A percentile compares a stretch with the other conserved stretches of the same genome.
These are phyloP conservation scores for Nephrotoma guestfalica DNA, from an alignment of 2,888 invertebrate genomes.

Conservation along the genomic window DNA sequence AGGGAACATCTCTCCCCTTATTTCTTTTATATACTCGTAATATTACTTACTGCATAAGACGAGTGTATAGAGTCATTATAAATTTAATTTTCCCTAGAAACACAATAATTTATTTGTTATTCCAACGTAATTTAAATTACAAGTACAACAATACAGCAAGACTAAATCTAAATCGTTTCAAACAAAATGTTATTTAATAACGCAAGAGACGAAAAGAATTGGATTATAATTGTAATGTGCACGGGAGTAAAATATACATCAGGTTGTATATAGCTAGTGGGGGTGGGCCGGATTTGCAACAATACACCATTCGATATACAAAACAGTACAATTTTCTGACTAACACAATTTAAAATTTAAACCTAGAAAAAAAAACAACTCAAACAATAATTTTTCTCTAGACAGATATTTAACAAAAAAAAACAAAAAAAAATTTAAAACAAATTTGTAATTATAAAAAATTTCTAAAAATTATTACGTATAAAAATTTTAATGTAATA, in stretches of 20 bases:
- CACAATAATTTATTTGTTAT: neutral
- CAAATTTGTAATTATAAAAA: neutral
- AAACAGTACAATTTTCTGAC: no score
- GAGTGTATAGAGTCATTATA: neutral
- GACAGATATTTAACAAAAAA: neutral
- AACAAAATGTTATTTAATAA: neutral
- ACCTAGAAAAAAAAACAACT: neutral
- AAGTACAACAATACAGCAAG: neutral
- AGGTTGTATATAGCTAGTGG: no score
- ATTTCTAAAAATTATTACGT: neutral
- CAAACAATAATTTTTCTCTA: neutral
- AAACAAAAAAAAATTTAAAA: neutral
- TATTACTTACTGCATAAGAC: neutral
- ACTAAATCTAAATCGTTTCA: neutral
- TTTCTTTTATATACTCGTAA: neutral
- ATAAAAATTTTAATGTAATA: neutral
- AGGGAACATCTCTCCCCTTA: neutral
- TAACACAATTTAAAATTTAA: neutral
- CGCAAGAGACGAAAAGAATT: neutral
- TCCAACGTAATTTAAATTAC: neutral
- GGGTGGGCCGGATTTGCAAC: no score
- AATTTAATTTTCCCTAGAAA: neutral
- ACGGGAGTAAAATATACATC: no score
- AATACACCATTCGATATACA: no score
- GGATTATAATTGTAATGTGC: neutral